Conservation (phyloP, 2,113 vertebrate species). For the Prinia subflava region DNA sequence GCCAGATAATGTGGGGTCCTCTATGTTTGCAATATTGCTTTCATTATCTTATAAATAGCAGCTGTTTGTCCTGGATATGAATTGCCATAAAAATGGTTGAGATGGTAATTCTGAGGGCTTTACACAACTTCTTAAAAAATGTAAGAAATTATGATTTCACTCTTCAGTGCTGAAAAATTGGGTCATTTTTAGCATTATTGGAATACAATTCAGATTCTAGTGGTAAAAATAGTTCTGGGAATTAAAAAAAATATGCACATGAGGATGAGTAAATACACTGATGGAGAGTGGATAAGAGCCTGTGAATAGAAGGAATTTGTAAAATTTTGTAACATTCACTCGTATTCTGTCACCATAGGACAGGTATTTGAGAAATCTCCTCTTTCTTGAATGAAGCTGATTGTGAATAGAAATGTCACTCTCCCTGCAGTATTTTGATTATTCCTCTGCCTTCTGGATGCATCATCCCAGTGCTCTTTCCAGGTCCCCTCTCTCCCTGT, state of each 20-base stretch:
- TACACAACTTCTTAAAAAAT: neutral
- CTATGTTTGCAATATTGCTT: neutral
- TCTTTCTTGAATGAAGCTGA: neutral
- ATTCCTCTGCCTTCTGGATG: neutral
- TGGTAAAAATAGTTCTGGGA: neutral
- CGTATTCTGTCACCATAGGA: fast-evolving
- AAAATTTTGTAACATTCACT: neutral
- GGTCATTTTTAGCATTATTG: neutral
- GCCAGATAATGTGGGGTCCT: neutral
- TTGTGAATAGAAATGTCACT: neutral
- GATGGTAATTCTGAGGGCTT: neutral
- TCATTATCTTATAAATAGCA: neutral
- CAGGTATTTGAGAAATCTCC: neutral
- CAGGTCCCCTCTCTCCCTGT: neutral
- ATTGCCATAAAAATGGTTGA: neutral
- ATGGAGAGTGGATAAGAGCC: neutral
- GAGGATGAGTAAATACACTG: neutral
- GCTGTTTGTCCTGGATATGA: neutral
- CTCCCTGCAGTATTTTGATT: neutral
- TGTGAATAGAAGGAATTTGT: neutral
- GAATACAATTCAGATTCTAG: neutral
- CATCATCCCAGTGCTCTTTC: neutral
- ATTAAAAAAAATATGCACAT: neutral
- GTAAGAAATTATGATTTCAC: neutral
- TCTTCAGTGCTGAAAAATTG: neutral